These are phyloP conservation scores for Anastrepha obliqua DNA, from an alignment of 1,140 invertebrate genomes.

Conservation along the genomic window DNA sequence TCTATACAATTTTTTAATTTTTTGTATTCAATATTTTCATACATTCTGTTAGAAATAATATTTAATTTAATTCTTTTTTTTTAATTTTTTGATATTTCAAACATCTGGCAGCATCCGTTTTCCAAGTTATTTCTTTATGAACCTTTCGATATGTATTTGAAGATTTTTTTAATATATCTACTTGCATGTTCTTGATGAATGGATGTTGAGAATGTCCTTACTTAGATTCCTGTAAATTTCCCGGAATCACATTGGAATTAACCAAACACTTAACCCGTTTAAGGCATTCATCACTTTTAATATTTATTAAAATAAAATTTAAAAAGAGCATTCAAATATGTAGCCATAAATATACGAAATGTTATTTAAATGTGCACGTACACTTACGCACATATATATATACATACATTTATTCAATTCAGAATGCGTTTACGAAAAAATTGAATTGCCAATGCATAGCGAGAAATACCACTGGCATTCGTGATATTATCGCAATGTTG, in stretches of 20 bases:
- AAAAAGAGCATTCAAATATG: neutral
- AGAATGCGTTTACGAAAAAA: slow-evolving; percentile 29
- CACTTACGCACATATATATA: neutral
- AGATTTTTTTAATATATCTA: no score
- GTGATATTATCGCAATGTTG: neutral
- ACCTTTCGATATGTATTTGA: no score
- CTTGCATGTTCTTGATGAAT: no score
- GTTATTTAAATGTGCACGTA: neutral
- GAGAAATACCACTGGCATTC: neutral
- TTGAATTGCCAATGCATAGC: slow-evolving; percentile 1
- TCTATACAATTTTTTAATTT: no score
- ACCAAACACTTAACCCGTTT: slow-evolving; percentile 36
- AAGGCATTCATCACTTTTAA: slow-evolving; percentile 31
- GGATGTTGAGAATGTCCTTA: neutral
- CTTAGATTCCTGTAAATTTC: slow-evolving; percentile 8
- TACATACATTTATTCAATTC: neutral
- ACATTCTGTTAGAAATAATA: no score
- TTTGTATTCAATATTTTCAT: no score
- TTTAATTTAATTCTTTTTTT: no score
- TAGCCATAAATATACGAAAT: neutral
- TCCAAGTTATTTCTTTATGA: no score
- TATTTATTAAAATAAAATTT: slow-evolving; percentile 29
- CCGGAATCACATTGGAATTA: slow-evolving; percentile 11
- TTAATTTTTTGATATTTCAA: no score
- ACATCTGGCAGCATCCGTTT: no score